Conservation (phyloP, 2,888 invertebrate species). For the Muschampia plurimacula region DNA sequence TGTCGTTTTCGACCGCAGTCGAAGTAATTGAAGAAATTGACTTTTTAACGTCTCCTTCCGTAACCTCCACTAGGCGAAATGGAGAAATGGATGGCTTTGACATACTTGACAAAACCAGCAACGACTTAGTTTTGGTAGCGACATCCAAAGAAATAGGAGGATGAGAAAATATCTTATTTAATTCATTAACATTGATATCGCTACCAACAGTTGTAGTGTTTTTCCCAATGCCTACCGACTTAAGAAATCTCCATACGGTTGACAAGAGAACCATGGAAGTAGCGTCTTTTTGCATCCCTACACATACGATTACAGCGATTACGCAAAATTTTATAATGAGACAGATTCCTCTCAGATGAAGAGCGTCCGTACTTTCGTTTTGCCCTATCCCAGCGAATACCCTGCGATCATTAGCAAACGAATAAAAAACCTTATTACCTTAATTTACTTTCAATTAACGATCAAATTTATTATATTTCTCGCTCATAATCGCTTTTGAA, state of each 20-base stretch:
- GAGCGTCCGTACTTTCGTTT: constrained; percentile 14
- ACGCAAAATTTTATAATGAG: constrained; percentile 10
- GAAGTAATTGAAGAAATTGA: too few species aligned
- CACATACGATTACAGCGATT: constrained; percentile 30
- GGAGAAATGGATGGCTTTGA: too few species aligned
- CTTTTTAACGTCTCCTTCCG: too few species aligned
- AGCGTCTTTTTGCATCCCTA: background rate
- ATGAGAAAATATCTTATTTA: constrained; percentile 15
- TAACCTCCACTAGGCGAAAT: too few species aligned
- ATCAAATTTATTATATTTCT: too few species aligned
- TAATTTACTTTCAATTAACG: background rate
- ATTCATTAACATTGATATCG: background rate
- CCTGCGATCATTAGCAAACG: too few species aligned
- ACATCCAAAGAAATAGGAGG: background rate
- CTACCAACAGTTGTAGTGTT: too few species aligned
- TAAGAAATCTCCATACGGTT: background rate
- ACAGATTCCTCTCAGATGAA: constrained; percentile 14
- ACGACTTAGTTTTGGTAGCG: background rate
- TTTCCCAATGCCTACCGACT: too few species aligned
- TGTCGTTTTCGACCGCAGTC: too few species aligned
- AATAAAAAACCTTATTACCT: too few species aligned
- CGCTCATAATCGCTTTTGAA: too few species aligned
- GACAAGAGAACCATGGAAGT: constrained; percentile 9
- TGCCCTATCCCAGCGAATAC: constrained; percentile 18
- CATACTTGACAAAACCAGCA: too few species aligned